A percentile compares a stretch with the other conserved stretches of the same genome.
phyloP scores from a whole-genome alignment of 2,113 vertebrate genomes.

The Phylloscopus trochiloides region DNA sequence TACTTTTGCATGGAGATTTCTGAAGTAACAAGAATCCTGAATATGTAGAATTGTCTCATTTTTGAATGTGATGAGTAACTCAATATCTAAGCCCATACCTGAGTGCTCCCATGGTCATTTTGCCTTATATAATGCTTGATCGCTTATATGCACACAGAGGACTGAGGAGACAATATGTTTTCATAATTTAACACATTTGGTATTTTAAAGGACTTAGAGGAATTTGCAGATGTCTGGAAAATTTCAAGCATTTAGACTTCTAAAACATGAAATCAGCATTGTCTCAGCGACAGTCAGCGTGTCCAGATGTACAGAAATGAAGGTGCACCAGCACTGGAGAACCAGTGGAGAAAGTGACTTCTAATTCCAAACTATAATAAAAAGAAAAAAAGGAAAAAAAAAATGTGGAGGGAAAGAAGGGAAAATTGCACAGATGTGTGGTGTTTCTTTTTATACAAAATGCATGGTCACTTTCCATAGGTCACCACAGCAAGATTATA shows the following conservation, averaged over 20 bases:
- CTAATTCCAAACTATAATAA: background rate
- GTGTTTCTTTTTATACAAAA: background rate
- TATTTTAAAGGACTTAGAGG: background rate
- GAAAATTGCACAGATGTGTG: background rate
- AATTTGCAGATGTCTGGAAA: background rate
- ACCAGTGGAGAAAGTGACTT: background rate
- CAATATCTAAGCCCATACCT: background rate
- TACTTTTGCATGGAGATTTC: background rate
- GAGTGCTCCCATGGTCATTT: background rate
- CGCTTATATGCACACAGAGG: background rate
- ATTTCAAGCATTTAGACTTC: background rate
- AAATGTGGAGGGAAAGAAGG: background rate
- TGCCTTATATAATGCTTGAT: background rate
- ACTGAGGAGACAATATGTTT: background rate
- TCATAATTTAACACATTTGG: background rate
- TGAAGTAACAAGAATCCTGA: background rate
- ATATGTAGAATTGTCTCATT: background rate
- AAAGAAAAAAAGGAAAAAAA: background rate
- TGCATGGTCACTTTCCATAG: background rate
- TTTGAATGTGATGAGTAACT: background rate
- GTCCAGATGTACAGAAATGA: background rate
- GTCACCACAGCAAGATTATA: background rate
- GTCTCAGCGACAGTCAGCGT: background rate
- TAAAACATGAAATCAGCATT: background rate
- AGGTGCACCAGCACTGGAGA: fast-evolving